Percentiles rank a stretch among this genome's conserved stretches.
Evolutionary conservation across 1,140 invertebrate genomes (phyloP).

Genomic region (Formica selysi): DNA sequence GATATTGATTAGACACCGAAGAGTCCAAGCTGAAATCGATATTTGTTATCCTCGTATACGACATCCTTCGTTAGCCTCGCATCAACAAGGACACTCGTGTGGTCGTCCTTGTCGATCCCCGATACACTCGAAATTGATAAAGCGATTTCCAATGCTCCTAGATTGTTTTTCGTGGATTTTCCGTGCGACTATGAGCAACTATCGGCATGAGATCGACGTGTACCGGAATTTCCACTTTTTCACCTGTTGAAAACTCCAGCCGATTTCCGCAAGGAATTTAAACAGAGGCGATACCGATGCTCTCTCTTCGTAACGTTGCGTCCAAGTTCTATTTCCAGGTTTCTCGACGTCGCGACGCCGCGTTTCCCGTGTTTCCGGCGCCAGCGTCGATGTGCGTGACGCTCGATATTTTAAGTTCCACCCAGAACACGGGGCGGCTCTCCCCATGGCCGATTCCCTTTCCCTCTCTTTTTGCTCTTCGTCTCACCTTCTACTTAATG

Average conservation of each 20-base stretch:
- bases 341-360: slow-evolving; percentile 38
- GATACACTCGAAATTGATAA: slow-evolving; percentile 28
- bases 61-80: not conserved
- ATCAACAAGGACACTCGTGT: not conserved
- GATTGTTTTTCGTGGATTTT: slow-evolving; percentile 5
- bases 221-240: slow-evolving; percentile 65
- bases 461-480: not conserved
- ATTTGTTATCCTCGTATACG: not conserved
- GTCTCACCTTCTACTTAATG: slow-evolving; percentile 1
- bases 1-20: not conserved
- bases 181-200: not conserved
- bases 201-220: not conserved
- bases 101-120: slow-evolving; percentile 19
- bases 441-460: slow-evolving; percentile 11
- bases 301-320: not conserved
- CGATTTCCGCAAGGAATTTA: not conserved
- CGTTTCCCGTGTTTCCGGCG: slow-evolving; percentile 63
- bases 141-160: not conserved
- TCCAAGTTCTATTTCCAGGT: slow-evolving; percentile 65
- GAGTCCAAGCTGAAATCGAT: not conserved
- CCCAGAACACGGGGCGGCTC: slow-evolving; percentile 16
- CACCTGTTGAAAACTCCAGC: slow-evolving; percentile 60
- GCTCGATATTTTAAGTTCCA: slow-evolving; percentile 67
- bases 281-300: not conserved
- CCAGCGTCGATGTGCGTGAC: slow-evolving; percentile 60